Evolutionary conservation across 2,797 vertebrate genomes (phyloP), one percentile per base, ranked within the genome.

Genomic region (Salmo trutta): DNA sequence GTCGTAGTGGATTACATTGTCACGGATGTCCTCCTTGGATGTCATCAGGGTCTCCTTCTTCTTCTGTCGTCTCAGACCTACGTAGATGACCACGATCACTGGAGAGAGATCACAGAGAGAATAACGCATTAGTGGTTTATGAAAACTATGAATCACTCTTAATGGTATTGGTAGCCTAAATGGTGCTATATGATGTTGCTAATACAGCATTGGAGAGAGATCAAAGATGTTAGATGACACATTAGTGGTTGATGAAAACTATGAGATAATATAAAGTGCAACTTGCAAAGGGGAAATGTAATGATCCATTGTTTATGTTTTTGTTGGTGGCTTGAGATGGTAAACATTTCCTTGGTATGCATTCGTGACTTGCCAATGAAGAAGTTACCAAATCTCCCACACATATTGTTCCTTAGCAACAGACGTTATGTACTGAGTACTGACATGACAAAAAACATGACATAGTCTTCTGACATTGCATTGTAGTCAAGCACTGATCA

Each of bases 11-110:
- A 99, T 99, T 59, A 99, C 97, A 0, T 99, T 99, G 87, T 99
- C 98, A 80, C 98, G 94, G 88, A 99, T 95, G 88, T 99, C 98
- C 93, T 99, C 98, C 81, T 99, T 99, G 33, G 98, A 99, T 0
- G 97, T 99, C 98, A 99, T 99, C 67, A 99, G 93, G 3, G 96
- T 98, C 83, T 98, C 97, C 83, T 99, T 99, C 84, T 98, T 97
- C 93, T 96, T 99, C 84, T 99, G 98, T 19, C 96, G 93, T 59
- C 97, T 86, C 79, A 99, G 88, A 2, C 97, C 97, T 74, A 98
- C 93, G 0, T 98, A 99, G 53, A 99, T 95, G 52, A 99, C 97
- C 47, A 99, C 96, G n/a, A 99, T 98, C 67, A 95, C 98, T 99
- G 81, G 1, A 29, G 73, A 29, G 53, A 73, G 67, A 73, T 52